Conservation (phyloP, 2,888 invertebrate genomes). For the Clistopyga incitator region DNA sequence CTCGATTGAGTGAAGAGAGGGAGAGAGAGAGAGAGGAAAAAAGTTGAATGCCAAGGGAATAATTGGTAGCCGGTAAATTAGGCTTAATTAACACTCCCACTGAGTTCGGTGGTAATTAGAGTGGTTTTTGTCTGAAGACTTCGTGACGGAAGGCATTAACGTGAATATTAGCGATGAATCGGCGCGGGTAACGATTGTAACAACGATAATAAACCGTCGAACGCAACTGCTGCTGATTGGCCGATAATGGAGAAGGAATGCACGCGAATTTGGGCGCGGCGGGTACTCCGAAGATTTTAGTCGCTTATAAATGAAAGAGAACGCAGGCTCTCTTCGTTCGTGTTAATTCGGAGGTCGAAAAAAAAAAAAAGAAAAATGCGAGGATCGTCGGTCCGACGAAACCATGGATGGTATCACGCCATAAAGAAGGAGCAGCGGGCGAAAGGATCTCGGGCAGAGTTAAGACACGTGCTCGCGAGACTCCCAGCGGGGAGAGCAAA, state of each 20-base stretch:
- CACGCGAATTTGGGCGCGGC: conserved; percentile 17
- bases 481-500: conserved; percentile 43
- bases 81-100: not conserved
- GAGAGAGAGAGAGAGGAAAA: too few species aligned
- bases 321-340: conserved; percentile 33
- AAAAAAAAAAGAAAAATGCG: conserved; percentile 28
- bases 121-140: not conserved
- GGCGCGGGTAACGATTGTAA: conserved; percentile 23
- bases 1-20: too few species aligned
- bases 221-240: conserved; percentile 42
- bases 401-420: conserved; percentile 58
- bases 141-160: conserved; percentile 12
- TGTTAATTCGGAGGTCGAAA: conserved; percentile 57
- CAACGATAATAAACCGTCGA: conserved; percentile 31
- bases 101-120: not conserved
- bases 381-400: conserved; percentile 51
- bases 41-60: too few species aligned
- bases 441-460: conserved; percentile 51
- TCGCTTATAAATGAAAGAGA: conserved; percentile 49
- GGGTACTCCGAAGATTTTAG: conserved; percentile 47
- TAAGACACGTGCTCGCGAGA: conserved; percentile 54
- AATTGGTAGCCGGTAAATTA: not conserved
- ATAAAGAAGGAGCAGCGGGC: conserved; percentile 50
- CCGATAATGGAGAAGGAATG: conserved; percentile 62
- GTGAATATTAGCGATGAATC: conserved; percentile 6